Percentiles rank a stretch among this genome's conserved stretches.
Evolutionary conservation across 2,113 vertebrate species (phyloP).

Genomic region (Rhinopomastus cyanomelas): DNA sequence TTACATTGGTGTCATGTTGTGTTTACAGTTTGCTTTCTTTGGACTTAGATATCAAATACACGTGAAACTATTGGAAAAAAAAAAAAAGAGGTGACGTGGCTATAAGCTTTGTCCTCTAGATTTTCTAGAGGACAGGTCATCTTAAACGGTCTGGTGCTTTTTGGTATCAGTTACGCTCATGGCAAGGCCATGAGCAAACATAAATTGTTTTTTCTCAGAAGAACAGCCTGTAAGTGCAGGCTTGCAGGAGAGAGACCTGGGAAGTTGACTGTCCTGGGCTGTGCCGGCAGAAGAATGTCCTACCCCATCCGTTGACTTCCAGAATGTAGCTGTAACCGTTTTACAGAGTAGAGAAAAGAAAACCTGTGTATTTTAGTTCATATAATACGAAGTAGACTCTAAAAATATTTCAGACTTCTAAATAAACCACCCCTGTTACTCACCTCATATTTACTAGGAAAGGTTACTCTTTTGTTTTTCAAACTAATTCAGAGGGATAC

Average conservation of each 20-base stretch:
- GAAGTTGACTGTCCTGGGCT: constrained; percentile 15
- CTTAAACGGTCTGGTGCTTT: neutral
- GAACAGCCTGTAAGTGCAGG: neutral
- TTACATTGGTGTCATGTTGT: neutral
- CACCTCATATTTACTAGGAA: neutral
- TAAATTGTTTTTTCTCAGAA: neutral
- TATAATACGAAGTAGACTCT: neutral
- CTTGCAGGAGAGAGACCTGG: neutral
- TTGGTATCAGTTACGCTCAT: neutral
- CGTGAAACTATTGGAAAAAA: neutral
- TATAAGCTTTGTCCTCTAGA: neutral
- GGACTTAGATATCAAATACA: neutral
- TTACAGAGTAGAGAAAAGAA: neutral
- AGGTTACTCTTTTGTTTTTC: neutral
- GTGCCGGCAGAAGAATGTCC: constrained; percentile 1
- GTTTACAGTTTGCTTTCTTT: neutral
- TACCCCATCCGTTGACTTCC: neutral
- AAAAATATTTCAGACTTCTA: neutral
- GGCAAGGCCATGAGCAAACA: constrained; percentile 45
- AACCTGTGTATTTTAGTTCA: neutral
- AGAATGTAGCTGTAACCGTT: neutral
- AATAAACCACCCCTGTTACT: neutral
- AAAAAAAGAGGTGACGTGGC: neutral
- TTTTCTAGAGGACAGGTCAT: neutral
- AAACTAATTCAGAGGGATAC: neutral